phyloP scores from a whole-genome alignment of 2,113 vertebrate species.

The Tetrax tetrax region DNA sequence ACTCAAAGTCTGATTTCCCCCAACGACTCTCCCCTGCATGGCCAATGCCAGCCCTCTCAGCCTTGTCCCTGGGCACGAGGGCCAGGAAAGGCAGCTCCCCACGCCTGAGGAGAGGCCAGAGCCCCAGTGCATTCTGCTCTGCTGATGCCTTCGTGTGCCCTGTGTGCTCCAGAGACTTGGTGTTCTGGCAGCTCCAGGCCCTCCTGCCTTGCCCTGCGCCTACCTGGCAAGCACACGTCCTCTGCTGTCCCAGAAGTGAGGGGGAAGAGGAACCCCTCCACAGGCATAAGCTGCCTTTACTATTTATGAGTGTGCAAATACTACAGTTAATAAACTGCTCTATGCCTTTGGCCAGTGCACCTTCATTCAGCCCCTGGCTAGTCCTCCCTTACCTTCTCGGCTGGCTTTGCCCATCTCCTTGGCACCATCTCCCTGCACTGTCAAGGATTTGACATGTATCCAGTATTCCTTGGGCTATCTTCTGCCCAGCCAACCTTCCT shows the following conservation, averaged over 20 bases:
- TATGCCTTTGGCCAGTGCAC: background rate
- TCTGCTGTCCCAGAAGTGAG: background rate
- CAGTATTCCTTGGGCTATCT: background rate
- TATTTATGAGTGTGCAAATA: slow-evolving; percentile 67
- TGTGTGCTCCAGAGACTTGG: background rate
- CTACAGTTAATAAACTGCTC: slow-evolving; percentile 57
- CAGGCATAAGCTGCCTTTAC: slow-evolving; percentile 28
- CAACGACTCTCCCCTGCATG: background rate
- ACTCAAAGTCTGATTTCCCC: background rate
- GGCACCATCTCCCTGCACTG: too few species aligned
- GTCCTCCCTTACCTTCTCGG: background rate
- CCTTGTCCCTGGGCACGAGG: background rate
- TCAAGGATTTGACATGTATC: background rate
- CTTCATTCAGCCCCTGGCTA: background rate
- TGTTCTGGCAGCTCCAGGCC: background rate
- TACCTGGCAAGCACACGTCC: background rate
- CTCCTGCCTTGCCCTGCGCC: background rate
- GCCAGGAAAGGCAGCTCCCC: background rate
- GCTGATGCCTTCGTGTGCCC: background rate
- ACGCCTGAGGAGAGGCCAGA: slow-evolving; percentile 22
- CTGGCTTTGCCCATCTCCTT: background rate
- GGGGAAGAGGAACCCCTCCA: slow-evolving; percentile 25
- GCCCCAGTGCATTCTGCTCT: background rate
- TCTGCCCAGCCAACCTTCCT: background rate
- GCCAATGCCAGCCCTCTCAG: background rate